Evolutionary conservation across 92 coral and sea anemone genomes (phyloP), one percentile per base, ranked within the genome.

Genomic region (Phenganax marumi): DNA sequence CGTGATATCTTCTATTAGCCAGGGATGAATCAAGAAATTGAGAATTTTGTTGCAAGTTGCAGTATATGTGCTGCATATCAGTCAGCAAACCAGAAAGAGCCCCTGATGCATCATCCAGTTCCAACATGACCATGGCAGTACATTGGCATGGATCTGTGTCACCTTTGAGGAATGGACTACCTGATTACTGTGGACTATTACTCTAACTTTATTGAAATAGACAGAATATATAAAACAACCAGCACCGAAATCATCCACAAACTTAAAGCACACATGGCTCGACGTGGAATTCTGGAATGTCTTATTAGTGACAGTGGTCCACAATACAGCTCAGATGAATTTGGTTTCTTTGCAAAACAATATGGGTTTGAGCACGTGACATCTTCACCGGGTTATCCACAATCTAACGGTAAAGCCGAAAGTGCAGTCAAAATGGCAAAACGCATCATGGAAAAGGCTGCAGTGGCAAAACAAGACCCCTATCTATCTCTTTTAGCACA

Each of bases 81-180:
- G n/a, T n/a, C n/a, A n/a, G 55, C 12, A 7, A 71, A 71, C 22
- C 76, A 71, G 56, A 71, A 71, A 71, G 76, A 71, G 76, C 56
- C 55, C 49, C 56, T 71, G 55, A 47, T 47, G 76, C 16, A 56
- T 51, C 76, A 71, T 25, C 76, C 76, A 12, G 49, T 71, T 71
- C 76, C 76, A 39, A 50, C 76, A 71, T 56, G 76, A 71, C 76
- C 76, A 70, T n/a, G n/a, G n/a, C n/a, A n/a, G n/a, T n/a, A n/a
- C n/a, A n/a, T n/a, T n/a, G n/a, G n/a, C n/a, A n/a, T n/a, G n/a
- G n/a, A n/a, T n/a, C n/a, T n/a, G n/a, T n/a, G n/a, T n/a, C n/a
- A n/a, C n/a, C n/a, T n/a, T n/a, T n/a, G n/a, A n/a, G n/a, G n/a
- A n/a, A n/a, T n/a, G n/a, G n/a, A n/a, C n/a, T n/a, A n/a, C n/a